phyloP scores from a whole-genome alignment of 2,797 vertebrate genomes.

The Euthynnus affinis region DNA sequence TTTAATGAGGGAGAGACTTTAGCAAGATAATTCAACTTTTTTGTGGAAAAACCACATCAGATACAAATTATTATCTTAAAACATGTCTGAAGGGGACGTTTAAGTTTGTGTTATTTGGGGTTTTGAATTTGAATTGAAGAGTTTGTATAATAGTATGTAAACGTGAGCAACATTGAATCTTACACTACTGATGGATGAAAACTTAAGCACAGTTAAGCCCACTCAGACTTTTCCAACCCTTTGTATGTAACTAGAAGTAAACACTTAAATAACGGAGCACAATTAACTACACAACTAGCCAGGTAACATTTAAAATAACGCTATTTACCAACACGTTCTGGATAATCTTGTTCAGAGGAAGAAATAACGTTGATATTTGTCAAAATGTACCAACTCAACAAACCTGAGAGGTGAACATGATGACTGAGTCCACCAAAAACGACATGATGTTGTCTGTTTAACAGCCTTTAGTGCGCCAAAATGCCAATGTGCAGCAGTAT shows the following conservation, averaged over 20 bases:
- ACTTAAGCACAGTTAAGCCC: neutral
- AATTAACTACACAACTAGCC: too few relatives aligned
- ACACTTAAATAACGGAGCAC: neutral
- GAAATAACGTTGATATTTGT: rapidly evolving
- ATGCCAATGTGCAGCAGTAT: neutral
- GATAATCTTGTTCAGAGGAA: neutral
- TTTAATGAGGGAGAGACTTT: too few relatives aligned
- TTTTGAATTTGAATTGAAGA: neutral
- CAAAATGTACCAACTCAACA: neutral
- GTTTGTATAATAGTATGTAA: neutral
- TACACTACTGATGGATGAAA: neutral
- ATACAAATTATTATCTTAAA: too few relatives aligned
- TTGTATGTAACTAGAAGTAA: too few relatives aligned
- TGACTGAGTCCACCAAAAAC: conserved; percentile 94
- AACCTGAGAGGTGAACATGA: conserved; percentile 98
- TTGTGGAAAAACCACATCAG: too few relatives aligned
- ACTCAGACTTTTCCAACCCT: neutral
- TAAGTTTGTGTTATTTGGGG: too few relatives aligned
- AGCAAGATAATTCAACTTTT: too few relatives aligned
- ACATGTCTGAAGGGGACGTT: too few relatives aligned
- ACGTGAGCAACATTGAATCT: neutral
- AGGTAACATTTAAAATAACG: neutral
- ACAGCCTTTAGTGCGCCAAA: conserved; percentile 17
- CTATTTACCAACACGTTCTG: neutral
- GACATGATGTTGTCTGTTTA: conserved; percentile 86